Conservation (phyloP, 2,797 vertebrate genomes). For the Margarornis squamiger region DNA sequence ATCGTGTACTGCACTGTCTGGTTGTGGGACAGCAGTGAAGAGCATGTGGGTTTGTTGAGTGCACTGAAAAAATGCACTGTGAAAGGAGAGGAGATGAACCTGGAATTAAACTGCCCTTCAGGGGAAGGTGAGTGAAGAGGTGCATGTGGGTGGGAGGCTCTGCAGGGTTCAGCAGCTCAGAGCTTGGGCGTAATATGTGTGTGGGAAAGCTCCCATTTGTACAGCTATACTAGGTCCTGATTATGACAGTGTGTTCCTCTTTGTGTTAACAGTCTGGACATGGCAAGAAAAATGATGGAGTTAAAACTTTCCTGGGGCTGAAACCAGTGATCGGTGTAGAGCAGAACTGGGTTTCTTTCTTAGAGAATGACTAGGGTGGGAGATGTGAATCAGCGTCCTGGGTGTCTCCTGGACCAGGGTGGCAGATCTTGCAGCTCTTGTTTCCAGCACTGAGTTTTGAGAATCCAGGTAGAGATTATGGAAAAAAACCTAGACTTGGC, state of each 20-base stretch:
- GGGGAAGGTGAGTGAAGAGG: neutral
- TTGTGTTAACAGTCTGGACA: neutral
- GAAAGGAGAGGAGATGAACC: neutral
- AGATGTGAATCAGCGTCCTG: neutral
- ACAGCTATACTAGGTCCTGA: rapidly evolving
- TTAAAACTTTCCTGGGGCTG: neutral
- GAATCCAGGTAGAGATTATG: neutral
- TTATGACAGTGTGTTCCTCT: neutral
- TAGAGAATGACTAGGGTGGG: too few relatives aligned
- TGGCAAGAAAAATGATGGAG: rapidly evolving
- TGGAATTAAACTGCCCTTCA: neutral
- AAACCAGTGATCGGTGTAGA: neutral
- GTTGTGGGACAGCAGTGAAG: neutral
- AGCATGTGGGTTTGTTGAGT: neutral
- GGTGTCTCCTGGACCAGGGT: neutral
- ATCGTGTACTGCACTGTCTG: rapidly evolving
- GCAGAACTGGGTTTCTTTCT: neutral
- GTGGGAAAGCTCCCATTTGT: neutral
- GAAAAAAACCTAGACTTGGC: neutral
- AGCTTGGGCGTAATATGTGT: neutral
- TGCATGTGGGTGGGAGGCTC: neutral
- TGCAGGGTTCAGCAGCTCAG: neutral
- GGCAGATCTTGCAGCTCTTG: neutral
- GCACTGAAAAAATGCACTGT: neutral
- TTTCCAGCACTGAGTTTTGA: neutral